phyloP scores from a whole-genome alignment of 2,797 vertebrate genomes.

The Limnodromus scolopaceus region DNA sequence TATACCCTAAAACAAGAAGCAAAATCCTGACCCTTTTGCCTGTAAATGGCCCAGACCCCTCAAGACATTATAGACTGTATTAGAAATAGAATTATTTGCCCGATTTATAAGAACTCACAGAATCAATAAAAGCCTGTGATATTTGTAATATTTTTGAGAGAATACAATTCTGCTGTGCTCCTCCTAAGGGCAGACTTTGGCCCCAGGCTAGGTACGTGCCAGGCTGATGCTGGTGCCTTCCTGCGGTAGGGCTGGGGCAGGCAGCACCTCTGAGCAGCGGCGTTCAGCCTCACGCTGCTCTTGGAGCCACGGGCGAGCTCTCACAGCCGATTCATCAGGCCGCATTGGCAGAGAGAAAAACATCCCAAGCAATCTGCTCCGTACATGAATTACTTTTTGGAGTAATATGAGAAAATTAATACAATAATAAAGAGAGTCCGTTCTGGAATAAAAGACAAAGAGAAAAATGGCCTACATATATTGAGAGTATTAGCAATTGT shows the following conservation, averaged over 20 bases:
- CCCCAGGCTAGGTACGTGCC: not conserved
- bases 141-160: not conserved
- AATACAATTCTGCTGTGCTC: not conserved
- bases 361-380: not conserved
- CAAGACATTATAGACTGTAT: not conserved
- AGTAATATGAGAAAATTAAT: slow-evolving; percentile 1
- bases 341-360: not conserved
- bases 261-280: not conserved
- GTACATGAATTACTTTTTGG: not conserved
- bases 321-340: not conserved
- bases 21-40: not conserved
- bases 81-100: not conserved
- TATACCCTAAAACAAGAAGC: not conserved
- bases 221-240: not conserved
- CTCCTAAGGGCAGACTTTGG: not conserved
- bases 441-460: not conserved
- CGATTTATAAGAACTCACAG: not conserved
- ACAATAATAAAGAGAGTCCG: not conserved
- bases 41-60: not conserved
- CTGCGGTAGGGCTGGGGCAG: rapidly evolving
- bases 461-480: not conserved
- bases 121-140: not conserved
- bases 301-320: not conserved
- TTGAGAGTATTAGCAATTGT: not conserved
- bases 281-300: rapidly evolving